Evolutionary conservation across 2,888 invertebrate species (phyloP).

Genomic region (Oscheius sp.): DNA sequence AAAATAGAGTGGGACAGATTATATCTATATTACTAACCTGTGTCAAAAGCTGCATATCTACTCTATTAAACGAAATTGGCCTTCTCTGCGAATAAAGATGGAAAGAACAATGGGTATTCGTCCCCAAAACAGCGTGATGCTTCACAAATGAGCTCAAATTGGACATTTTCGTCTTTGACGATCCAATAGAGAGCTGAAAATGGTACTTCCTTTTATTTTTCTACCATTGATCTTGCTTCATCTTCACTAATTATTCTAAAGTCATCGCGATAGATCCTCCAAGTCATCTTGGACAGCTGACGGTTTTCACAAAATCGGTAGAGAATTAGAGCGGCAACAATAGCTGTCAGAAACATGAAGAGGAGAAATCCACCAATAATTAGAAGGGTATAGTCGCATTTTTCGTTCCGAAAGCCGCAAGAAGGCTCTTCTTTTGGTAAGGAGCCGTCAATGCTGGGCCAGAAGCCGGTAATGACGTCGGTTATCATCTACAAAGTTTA

Average conservation of each 20-base stretch:
- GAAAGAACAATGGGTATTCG: slow-evolving; percentile 67
- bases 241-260: slow-evolving; percentile 65
- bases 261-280: slow-evolving; percentile 66
- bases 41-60: slow-evolving; percentile 57
- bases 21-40: too few relatives aligned
- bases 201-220: neutral
- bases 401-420: slow-evolving; percentile 60
- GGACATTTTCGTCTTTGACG: slow-evolving; percentile 63
- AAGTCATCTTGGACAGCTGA: slow-evolving; percentile 61
- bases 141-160: slow-evolving; percentile 66
- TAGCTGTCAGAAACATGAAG: slow-evolving; percentile 34
- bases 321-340: slow-evolving; percentile 50
- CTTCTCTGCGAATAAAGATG: slow-evolving; percentile 66
- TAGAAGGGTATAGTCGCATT: slow-evolving; percentile 58
- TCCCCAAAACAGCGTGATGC: slow-evolving; percentile 67
- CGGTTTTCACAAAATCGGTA: slow-evolving; percentile 60
- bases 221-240: slow-evolving; percentile 68
- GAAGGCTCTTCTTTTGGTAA: slow-evolving; percentile 62
- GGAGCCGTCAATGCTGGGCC: slow-evolving; percentile 63
- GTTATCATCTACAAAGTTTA: slow-evolving; percentile 29
- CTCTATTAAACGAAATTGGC: slow-evolving; percentile 60
- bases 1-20: too few relatives aligned
- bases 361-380: slow-evolving; percentile 44
- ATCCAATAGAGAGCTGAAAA: slow-evolving; percentile 62
- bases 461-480: slow-evolving; percentile 66